phyloP scores from a whole-genome alignment of 2,888 invertebrate genomes.

The Halictus quadricinctus region DNA sequence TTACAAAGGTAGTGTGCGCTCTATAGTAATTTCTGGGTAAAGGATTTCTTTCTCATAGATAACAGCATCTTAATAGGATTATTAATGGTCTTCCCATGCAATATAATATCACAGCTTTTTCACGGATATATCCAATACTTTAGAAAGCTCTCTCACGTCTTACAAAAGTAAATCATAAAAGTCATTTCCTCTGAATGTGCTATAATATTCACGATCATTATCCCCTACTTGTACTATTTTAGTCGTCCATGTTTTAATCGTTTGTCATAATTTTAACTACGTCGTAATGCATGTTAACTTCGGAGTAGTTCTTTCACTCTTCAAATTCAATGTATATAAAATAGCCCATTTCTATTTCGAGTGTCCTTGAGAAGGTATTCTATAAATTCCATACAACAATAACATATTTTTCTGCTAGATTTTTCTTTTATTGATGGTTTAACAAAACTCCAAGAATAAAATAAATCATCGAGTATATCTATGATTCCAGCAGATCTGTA shows the following conservation, averaged over 20 bases:
- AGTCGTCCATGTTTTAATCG: conserved; percentile 26
- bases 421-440: neutral
- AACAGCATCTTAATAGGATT: conserved; percentile 60
- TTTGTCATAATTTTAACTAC: conserved; percentile 42
- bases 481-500: neutral
- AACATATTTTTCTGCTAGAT: neutral
- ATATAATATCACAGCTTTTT: conserved; percentile 58
- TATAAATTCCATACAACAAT: neutral
- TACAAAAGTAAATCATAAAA: conserved; percentile 15
- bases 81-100: conserved; percentile 66
- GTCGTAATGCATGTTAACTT: conserved; percentile 60
- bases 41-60: conserved; percentile 71
- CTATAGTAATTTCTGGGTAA: conserved; percentile 72
- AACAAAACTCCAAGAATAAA: neutral
- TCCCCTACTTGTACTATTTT: conserved; percentile 24
- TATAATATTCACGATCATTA: conserved; percentile 56
- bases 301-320: conserved; percentile 31
- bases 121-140: conserved; percentile 43
- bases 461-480: neutral
- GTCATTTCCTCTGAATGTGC: conserved; percentile 33
- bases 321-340: conserved; percentile 15
- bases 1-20: conserved; percentile 64
- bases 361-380: neutral
- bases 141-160: conserved; percentile 13
- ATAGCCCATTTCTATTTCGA: conserved; percentile 34